Base-by-base conservation (phyloP, 1,140 invertebrate species). In the Bathynomus jamesi region DNA sequence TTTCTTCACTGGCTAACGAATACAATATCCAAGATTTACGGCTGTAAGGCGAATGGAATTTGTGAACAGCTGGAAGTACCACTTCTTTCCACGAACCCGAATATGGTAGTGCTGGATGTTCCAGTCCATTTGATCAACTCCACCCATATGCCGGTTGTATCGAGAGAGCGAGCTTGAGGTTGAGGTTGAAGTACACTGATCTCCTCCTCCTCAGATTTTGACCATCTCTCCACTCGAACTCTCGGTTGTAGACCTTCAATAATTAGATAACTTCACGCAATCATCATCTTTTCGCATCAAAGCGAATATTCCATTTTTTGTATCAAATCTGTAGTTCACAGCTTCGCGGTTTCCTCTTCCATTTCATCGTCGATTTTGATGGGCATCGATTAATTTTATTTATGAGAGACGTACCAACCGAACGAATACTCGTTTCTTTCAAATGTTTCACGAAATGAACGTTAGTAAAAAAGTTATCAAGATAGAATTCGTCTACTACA, bases 11-110 rank as follows among this genome's bases (percentile, higher is more conserved):
- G 24, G 65, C 60, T 40, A 76, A 53, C 25, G 53, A 69, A 71
- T 73, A 76, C 3, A 78, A 67, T 66, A 73, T 53, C 60, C 76
- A 68, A 24, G 74, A 71, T 76, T 78, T 1, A 76, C 74, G 21
- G 73, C 40, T 31, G 69, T 61, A 21, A 70, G 63, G 62, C 77
- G 73, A 17, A 78, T 29, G 24, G 73, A 46, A 46, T 72, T 63
- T 3, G 70, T 77, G 61, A 77, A 70, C 21, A 76, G 67, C 29
- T 71, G 75, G 65, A 74, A 78, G 63, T 74, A 78, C 71, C 71
- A 78, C 61, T 78, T 71, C 61, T 69, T 62, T 4, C 67, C 46
- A 24, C 40, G 46, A 28, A 73, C 30, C 69, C 68, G 67, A 2
- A 72, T 68, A 4, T 65, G 46, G 60, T 69, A 69, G 61, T 73